Evolutionary conservation across 1,140 invertebrate species (phyloP).

Genomic region (Brachystomella parvula): DNA sequence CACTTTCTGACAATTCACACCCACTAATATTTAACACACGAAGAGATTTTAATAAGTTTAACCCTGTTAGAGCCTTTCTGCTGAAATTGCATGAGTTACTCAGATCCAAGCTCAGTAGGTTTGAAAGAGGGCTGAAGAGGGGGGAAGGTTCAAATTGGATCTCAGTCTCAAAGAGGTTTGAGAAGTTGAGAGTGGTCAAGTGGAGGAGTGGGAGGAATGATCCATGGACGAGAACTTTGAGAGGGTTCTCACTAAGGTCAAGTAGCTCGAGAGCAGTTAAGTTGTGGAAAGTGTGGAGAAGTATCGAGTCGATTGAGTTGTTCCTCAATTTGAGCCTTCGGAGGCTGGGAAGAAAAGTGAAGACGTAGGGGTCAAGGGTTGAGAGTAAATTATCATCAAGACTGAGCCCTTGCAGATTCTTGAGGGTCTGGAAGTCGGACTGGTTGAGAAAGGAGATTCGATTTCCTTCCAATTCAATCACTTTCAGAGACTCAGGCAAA

Average conservation of each 20-base stretch:
- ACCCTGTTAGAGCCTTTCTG: no score
- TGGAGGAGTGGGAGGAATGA: slow-evolving; percentile 53
- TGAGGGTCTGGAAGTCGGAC: slow-evolving; percentile 60
- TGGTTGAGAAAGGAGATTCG: slow-evolving; percentile 55
- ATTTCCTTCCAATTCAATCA: slow-evolving; percentile 58
- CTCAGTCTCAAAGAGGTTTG: slow-evolving; percentile 51
- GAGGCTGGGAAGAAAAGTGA: slow-evolving; percentile 57
- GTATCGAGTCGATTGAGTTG: slow-evolving; percentile 44
- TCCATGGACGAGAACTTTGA: slow-evolving; percentile 56
- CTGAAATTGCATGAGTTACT: slow-evolving; percentile 62
- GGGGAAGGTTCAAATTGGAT: slow-evolving; percentile 43
- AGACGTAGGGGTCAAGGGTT: slow-evolving; percentile 55
- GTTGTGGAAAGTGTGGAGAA: slow-evolving; percentile 41
- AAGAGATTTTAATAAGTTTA: slow-evolving; percentile 48
- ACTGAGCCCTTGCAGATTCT: slow-evolving; percentile 59
- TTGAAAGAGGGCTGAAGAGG: slow-evolving; percentile 54
- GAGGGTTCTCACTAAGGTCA: slow-evolving; percentile 68
- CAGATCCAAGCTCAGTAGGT: slow-evolving; percentile 61
- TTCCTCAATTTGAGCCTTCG: slow-evolving; percentile 46
- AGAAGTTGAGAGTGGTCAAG: slow-evolving; percentile 58
- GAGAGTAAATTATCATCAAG: slow-evolving; percentile 59
- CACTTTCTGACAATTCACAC: slow-evolving; percentile 26
- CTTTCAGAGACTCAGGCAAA: slow-evolving; percentile 54
- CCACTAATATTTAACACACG: slow-evolving; percentile 58
- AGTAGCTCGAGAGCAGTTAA: slow-evolving; percentile 49